Percentiles rank a stretch among this genome's conserved stretches.
Conservation (phyloP, 2,888 invertebrate genomes). For the Xanthorhoe designata region DNA sequence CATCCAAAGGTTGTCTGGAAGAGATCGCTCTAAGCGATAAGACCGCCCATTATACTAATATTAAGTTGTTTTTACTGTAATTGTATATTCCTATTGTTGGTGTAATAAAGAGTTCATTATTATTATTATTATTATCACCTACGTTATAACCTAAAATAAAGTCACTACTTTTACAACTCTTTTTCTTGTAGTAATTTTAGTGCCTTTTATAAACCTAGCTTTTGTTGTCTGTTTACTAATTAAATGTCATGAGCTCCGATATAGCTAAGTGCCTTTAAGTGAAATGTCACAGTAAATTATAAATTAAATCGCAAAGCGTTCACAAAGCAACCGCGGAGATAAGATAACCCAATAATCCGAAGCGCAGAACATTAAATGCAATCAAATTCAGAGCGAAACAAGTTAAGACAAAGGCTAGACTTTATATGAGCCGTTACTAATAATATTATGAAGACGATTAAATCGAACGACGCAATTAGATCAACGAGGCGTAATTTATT, state of each 20-base stretch:
- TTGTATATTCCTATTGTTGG: too few species aligned
- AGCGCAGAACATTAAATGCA: conserved; percentile 41
- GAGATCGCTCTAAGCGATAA: too few species aligned
- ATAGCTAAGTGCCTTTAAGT: conserved; percentile 4
- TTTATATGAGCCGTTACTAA: conserved; percentile 29
- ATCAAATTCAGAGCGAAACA: conserved; percentile 44
- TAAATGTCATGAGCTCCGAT: conserved; percentile 17
- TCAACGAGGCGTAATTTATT: conserved; percentile 26
- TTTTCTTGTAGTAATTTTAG: neutral
- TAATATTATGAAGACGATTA: conserved; percentile 39
- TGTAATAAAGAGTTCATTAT: too few species aligned
- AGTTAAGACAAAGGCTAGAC: conserved; percentile 46
- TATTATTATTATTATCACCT: too few species aligned
- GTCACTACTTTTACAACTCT: neutral
- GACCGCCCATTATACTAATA: too few species aligned
- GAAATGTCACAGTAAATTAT: conserved; percentile 16
- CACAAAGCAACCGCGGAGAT: conserved; percentile 45
- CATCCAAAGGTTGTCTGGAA: too few species aligned
- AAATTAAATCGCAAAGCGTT: conserved; percentile 33
- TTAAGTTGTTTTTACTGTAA: too few species aligned
- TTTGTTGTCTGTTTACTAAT: conserved; percentile 16
- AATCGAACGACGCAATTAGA: conserved; percentile 41
- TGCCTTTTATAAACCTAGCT: neutral
- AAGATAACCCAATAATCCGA: conserved; percentile 47
- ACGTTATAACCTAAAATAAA: too few species aligned